Percentiles rank a stretch among this genome's conserved stretches.
These are phyloP conservation scores for Rhegmatorhina hoffmannsi DNA, from an alignment of 2,113 vertebrate genomes.

Conservation along the genomic window DNA sequence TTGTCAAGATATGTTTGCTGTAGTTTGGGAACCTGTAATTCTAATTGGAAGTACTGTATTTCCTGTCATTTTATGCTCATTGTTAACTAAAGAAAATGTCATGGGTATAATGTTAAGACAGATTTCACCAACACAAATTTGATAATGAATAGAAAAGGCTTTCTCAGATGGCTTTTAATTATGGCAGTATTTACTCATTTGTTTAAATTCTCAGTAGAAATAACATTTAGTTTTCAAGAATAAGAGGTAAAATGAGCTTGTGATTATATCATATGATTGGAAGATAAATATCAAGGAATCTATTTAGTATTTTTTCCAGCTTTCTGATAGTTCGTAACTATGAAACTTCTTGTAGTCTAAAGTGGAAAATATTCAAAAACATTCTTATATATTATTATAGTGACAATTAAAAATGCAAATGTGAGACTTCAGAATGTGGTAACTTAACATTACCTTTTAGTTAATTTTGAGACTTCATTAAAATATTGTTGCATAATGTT, in stretches of 20 bases:
- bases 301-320: not conserved
- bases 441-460: not conserved
- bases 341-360: not conserved
- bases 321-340: not conserved
- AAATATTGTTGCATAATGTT: not conserved
- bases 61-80: not conserved
- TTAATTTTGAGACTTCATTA: not conserved
- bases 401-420: not conserved
- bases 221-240: constrained; percentile 30
- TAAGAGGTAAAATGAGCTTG: not conserved
- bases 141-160: not conserved
- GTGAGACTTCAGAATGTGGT: not conserved
- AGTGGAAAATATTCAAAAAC: not conserved
- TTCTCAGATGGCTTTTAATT: constrained; percentile 17
- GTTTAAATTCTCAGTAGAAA: not conserved
- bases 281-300: not conserved
- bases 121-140: not conserved
- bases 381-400: not conserved
- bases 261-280: not conserved
- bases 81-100: not conserved
- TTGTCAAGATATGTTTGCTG: not conserved
- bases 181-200: constrained; percentile 14
- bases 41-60: not conserved
- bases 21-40: not conserved
- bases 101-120: not conserved